phyloP scores from a whole-genome alignment of 92 coral and sea anemone species.

The Montipora capitata region DNA sequence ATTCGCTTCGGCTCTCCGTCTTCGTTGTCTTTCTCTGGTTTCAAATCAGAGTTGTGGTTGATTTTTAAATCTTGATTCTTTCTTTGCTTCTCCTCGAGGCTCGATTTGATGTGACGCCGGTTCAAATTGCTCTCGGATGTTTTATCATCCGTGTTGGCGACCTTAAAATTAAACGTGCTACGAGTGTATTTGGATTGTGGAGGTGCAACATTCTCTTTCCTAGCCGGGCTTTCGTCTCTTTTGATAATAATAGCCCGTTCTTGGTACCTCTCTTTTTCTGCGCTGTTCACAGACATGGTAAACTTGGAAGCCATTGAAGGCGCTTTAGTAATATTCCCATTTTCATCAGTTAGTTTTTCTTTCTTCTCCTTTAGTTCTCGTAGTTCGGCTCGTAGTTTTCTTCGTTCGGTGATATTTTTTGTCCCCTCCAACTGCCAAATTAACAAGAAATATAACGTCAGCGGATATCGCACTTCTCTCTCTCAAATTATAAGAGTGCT shows the following conservation, averaged over 20 bases:
- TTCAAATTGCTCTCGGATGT: slow-evolving; percentile 36
- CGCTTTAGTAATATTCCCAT: slow-evolving; percentile 70
- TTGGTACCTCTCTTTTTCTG: slow-evolving; percentile 52
- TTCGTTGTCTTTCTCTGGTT: slow-evolving; percentile 62
- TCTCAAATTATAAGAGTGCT: neutral
- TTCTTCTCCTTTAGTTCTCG: slow-evolving; percentile 85
- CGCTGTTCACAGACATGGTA: slow-evolving; percentile 64
- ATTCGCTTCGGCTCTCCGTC: slow-evolving; percentile 77
- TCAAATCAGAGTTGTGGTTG: slow-evolving; percentile 61
- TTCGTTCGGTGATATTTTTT: slow-evolving; percentile 90
- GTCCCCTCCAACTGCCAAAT: slow-evolving; percentile 88
- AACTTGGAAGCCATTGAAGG: slow-evolving; percentile 62
- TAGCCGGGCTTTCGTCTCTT: slow-evolving; percentile 61
- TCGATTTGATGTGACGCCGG: slow-evolving; percentile 28
- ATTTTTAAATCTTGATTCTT: slow-evolving; percentile 60
- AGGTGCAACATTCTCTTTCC: slow-evolving; percentile 60
- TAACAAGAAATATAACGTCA: slow-evolving; percentile 4
- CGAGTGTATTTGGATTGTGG: slow-evolving; percentile 65
- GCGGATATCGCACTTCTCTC: neutral
- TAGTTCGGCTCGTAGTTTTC: slow-evolving; percentile 91
- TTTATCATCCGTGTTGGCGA: slow-evolving; percentile 67
- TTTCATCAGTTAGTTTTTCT: slow-evolving; percentile 84
- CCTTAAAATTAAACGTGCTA: slow-evolving; percentile 84
- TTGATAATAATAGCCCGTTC: slow-evolving; percentile 42
- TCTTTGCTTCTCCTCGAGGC: slow-evolving; percentile 79